These are phyloP conservation scores for Apostichopus leukothele DNA, from an alignment of 53 echinoderm and acorn worm species.

Conservation along the genomic window DNA sequence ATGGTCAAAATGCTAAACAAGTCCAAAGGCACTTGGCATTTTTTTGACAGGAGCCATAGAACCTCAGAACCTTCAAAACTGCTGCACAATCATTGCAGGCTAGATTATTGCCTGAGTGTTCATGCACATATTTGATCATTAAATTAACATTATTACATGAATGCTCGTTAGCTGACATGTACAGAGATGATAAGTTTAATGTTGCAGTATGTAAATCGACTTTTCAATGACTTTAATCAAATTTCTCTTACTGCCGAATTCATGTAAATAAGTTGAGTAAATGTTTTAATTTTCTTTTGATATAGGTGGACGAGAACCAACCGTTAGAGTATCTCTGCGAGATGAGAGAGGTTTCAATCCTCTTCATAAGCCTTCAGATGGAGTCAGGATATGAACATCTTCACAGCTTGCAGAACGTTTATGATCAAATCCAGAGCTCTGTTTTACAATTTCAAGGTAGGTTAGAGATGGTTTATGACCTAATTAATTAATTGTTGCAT, in stretches of 20 bases:
- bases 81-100: no score
- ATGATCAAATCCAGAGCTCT: constrained; percentile 70
- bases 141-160: no score
- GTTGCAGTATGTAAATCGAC: background rate
- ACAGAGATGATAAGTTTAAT: no score
- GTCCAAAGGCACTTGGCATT: no score
- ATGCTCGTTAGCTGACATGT: no score
- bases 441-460: constrained; percentile 95
- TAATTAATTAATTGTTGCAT: no score
- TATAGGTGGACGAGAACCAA: constrained; percentile 60
- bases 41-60: no score
- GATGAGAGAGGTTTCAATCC: constrained; percentile 84
- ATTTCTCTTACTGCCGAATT: background rate
- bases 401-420: constrained; percentile 71
- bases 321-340: constrained; percentile 97
- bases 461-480: background rate
- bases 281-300: background rate
- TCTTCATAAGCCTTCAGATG: constrained; percentile 89
- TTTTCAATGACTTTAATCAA: constrained; percentile 77
- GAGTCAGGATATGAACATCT: constrained; percentile 80
- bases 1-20: no score
- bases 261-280: background rate
- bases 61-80: no score
- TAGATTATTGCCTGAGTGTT: no score
- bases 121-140: no score